Conservation (phyloP, 2,888 invertebrate genomes). For the Diarsia brunnea region DNA sequence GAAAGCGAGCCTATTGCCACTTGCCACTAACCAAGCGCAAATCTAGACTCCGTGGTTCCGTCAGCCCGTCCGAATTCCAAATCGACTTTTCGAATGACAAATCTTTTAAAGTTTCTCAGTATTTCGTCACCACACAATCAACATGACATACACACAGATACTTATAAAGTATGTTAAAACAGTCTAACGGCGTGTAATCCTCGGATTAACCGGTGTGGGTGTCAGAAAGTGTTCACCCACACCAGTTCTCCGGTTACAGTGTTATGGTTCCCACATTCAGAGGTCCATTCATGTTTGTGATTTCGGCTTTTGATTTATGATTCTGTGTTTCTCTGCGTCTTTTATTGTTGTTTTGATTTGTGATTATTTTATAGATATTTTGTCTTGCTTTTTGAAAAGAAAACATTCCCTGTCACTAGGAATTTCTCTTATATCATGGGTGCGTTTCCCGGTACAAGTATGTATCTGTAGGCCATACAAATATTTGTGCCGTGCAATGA, state of each 20-base stretch:
- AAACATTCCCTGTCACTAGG: no score
- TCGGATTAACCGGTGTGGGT: constrained; percentile 49
- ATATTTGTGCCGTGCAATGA: no score
- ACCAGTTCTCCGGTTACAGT: constrained; percentile 38
- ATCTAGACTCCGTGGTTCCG: no score
- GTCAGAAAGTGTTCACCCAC: constrained; percentile 52
- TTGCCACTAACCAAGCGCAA: no score
- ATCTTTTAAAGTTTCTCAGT: constrained; percentile 1
- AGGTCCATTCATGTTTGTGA: constrained; percentile 46
- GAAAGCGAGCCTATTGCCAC: no score
- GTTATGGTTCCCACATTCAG: constrained; percentile 33
- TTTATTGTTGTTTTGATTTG: neutral
- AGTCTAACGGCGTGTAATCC: constrained; percentile 55
- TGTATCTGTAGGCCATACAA: no score
- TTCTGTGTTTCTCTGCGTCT: neutral
- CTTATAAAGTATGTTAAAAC: constrained; percentile 51
- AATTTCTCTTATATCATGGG: no score
- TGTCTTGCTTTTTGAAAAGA: no score
- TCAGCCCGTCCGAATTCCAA: no score
- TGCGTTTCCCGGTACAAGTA: no score
- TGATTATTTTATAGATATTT: neutral
- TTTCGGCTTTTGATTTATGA: constrained; percentile 18
- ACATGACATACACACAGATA: constrained; percentile 8
- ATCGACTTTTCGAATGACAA: neutral
- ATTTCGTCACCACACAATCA: constrained; percentile 32